phyloP scores from a whole-genome alignment of 1,140 invertebrate genomes.

The Drosophila tropicalis region DNA sequence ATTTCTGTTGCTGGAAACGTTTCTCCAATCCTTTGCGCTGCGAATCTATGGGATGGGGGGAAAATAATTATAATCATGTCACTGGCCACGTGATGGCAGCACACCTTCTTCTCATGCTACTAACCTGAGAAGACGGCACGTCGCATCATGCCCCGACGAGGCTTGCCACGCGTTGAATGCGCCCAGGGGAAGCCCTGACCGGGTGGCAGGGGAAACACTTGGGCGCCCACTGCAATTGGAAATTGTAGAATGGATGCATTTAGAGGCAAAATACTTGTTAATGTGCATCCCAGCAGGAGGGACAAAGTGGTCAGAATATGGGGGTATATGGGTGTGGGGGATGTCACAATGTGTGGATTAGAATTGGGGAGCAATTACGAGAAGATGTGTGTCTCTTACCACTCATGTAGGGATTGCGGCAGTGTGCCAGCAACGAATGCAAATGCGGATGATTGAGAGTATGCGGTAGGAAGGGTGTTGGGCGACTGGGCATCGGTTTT shows the following conservation, averaged over 20 bases:
- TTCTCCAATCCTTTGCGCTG: conserved; percentile 97
- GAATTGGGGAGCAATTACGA: conserved; percentile 39
- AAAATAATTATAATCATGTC: conserved; percentile 26
- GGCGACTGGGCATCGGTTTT: conserved; percentile 85
- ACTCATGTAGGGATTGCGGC: conserved; percentile 85
- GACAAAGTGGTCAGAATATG: neutral
- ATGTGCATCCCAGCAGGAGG: conserved; percentile 52
- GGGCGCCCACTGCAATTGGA: conserved; percentile 81
- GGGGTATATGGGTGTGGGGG: conserved; percentile 19
- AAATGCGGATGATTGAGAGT: conserved; percentile 83
- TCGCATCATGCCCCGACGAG: conserved; percentile 96
- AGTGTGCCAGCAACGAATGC: conserved; percentile 84
- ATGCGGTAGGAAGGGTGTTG: conserved; percentile 84
- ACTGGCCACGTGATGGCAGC: no score
- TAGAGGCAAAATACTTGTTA: conserved; percentile 64
- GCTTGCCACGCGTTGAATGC: conserved; percentile 90
- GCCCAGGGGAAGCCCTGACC: conserved; percentile 90
- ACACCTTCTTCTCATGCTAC: conserved; percentile 31
- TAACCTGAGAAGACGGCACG: conserved; percentile 90
- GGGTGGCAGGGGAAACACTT: conserved; percentile 87
- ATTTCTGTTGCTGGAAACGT: conserved; percentile 98
- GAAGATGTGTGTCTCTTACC: conserved; percentile 75
- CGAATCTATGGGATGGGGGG: conserved; percentile 91
- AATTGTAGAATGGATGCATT: conserved; percentile 58
- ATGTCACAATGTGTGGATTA: conserved; percentile 6